phyloP scores from a whole-genome alignment of 2,113 vertebrate species.

The Heptranchias perlo region DNA sequence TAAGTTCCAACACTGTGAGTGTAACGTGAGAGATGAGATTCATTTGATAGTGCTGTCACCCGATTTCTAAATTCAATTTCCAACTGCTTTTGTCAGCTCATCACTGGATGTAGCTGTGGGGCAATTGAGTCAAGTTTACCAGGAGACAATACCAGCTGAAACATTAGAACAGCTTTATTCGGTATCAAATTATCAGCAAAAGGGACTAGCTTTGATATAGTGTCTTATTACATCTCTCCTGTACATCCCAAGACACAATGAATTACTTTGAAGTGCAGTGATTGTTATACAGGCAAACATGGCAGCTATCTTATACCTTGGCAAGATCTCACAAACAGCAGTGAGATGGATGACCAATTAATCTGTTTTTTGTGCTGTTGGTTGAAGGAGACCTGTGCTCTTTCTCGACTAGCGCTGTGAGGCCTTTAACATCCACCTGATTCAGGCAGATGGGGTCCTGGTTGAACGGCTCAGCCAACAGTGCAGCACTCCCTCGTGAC shows the following conservation, averaged over 20 bases:
- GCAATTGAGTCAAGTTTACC: neutral
- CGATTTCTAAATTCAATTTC: neutral
- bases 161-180: neutral
- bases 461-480: neutral
- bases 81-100: neutral
- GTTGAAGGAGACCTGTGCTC: neutral
- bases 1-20: neutral
- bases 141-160: neutral
- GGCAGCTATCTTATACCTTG: neutral
- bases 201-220: neutral
- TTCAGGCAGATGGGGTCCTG: neutral
- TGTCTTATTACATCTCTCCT: neutral
- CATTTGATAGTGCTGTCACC: neutral
- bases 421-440: neutral
- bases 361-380: neutral
- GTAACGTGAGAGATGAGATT: neutral
- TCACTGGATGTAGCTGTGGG: neutral
- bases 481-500: neutral
- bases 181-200: neutral
- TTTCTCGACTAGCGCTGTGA: neutral
- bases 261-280: neutral
- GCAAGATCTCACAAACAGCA: neutral
- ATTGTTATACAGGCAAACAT: neutral
- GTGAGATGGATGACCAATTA: neutral
- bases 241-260: neutral